Conservation (phyloP, 2,888 invertebrate species). For the Sepiola atlantica region DNA sequence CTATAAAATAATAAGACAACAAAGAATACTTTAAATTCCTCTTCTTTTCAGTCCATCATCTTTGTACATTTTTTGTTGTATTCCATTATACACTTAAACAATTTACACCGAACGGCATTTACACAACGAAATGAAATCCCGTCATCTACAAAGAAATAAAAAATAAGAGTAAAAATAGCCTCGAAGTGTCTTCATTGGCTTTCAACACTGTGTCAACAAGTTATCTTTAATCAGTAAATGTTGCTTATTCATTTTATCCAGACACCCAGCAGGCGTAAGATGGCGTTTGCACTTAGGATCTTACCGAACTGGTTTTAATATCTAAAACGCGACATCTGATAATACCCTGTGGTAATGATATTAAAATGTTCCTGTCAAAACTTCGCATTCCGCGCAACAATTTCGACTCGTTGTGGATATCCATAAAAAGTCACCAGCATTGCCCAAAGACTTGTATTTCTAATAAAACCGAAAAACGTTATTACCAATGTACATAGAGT, state of each 20-base stretch:
- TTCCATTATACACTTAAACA: too few species aligned
- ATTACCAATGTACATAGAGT: too few species aligned
- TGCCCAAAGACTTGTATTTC: neutral
- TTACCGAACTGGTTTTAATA: neutral
- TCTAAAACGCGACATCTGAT: neutral
- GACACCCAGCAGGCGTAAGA: neutral
- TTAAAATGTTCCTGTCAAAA: neutral
- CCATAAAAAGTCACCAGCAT: neutral
- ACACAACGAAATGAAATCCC: neutral
- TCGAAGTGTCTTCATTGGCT: neutral
- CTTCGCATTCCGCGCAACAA: neutral
- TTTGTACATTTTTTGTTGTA: too few species aligned
- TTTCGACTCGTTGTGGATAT: neutral
- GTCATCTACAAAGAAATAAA: neutral
- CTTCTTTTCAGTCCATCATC: too few species aligned
- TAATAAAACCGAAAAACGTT: neutral
- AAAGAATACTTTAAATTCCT: too few species aligned
- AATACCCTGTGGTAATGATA: neutral
- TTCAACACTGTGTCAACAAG: neutral
- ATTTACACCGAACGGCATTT: too few species aligned
- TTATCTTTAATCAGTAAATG: neutral
- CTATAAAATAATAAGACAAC: too few species aligned
- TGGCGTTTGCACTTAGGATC: neutral
- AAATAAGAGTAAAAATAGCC: too few species aligned
- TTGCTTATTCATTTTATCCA: neutral